Percentiles rank a stretch among this genome's conserved stretches.
Conservation (phyloP, 2,888 invertebrate species). For the Myopa testacea region DNA sequence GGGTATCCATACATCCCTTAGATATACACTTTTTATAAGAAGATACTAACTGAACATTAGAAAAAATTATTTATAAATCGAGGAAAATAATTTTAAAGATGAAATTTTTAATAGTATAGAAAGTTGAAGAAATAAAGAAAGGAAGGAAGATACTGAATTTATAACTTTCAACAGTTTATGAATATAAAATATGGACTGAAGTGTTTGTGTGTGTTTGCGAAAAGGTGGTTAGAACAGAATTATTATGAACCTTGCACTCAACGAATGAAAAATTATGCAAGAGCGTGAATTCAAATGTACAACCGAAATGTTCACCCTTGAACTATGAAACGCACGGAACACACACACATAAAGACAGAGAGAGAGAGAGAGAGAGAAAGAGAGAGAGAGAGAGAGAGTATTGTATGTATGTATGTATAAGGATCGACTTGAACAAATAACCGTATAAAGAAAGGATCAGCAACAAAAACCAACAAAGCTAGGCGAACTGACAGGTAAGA, state of each 20-base stretch:
- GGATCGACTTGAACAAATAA: slow-evolving; percentile 21
- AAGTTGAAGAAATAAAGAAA: neutral
- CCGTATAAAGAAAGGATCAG: slow-evolving; percentile 20
- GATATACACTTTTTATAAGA: no score
- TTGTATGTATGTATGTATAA: neutral
- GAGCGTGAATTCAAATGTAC: no score
- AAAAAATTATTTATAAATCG: no score
- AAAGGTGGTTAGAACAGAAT: no score
- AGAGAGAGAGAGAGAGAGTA: neutral
- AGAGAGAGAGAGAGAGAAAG: neutral
- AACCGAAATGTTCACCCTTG: neutral
- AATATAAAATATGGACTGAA: no score
- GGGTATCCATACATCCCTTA: no score
- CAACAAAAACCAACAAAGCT: slow-evolving; percentile 15
- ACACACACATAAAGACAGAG: neutral
- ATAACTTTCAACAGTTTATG: neutral
- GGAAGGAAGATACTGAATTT: neutral
- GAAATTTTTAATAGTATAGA: no score
- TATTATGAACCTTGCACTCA: no score
- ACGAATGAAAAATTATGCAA: no score
- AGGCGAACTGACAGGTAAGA: slow-evolving; percentile 2
- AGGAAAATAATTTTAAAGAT: no score
- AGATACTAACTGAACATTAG: no score
- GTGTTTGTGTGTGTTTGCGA: no score
- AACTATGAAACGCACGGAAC: neutral